Evolutionary conservation across 2,797 vertebrate genomes (phyloP).

Genomic region (Pteropus rufus): DNA sequence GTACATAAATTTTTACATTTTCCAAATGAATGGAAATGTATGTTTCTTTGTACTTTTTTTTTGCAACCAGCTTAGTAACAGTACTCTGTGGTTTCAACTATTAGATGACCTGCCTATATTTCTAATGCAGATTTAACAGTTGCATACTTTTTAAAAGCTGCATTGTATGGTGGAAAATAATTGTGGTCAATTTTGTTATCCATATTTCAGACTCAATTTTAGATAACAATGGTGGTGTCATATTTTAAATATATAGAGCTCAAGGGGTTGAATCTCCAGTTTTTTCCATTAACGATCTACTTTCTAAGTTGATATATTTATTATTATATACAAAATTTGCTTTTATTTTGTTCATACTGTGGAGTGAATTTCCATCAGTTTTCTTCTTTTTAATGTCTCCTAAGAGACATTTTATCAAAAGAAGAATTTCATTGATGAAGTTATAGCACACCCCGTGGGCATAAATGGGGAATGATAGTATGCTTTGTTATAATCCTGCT

Average conservation of each 20-base stretch:
- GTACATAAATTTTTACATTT: constrained; percentile 83
- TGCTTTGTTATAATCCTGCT: not conserved
- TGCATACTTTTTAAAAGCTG: constrained; percentile 74
- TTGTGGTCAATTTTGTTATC: constrained; percentile 68
- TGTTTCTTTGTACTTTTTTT: constrained; percentile 80
- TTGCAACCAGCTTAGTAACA: constrained; percentile 80
- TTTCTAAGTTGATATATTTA: constrained; percentile 59
- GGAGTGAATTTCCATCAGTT: constrained; percentile 58
- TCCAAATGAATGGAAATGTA: constrained; percentile 86
- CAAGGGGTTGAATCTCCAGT: constrained; percentile 38
- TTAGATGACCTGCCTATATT: constrained; percentile 86
- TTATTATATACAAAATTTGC: constrained; percentile 37
- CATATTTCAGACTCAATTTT: constrained; percentile 70
- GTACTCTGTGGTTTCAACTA: constrained; percentile 80
- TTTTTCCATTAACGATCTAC: constrained; percentile 50
- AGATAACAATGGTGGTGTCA: constrained; percentile 31
- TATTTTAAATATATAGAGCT: constrained; percentile 17
- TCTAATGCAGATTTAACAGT: constrained; percentile 85
- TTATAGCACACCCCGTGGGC: constrained; percentile 41
- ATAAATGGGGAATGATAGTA: constrained; percentile 30
- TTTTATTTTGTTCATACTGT: constrained; percentile 43
- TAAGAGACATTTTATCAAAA: constrained; percentile 55
- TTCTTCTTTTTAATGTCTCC: constrained; percentile 59
- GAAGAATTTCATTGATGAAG: constrained; percentile 45
- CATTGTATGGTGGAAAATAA: constrained; percentile 66